Evolutionary conservation across 1,140 invertebrate genomes (phyloP), one percentile per base, ranked within the genome.

Genomic region (Goniozus legneri): DNA sequence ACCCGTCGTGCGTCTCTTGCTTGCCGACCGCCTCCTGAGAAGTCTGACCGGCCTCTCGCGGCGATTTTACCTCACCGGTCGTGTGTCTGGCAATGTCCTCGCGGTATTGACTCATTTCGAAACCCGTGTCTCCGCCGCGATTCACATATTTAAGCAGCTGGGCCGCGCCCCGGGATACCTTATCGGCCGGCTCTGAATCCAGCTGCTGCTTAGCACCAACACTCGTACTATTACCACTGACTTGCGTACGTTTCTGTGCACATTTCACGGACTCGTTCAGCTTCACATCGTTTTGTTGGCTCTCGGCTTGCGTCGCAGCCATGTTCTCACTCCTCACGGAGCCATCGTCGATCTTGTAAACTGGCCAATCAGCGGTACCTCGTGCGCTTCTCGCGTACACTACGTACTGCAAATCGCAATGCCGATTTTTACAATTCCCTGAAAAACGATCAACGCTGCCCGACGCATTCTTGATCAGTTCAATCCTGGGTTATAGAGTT

Each of bases 261-360:
- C 69, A 71, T 66, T 77, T 76, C 65, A 74, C 74, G 57, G 64
- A 67, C 60, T 77, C 76, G 64, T 70, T 69, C 55, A 65, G 65
- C 67, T 78, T 79, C 66, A 77, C 74, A 74, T 79, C 77, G 72
- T 78, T 78, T 75, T 77, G 77, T 72, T 79, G 77, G 69, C 71
- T 77, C 73, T 80, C 77, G 70, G 77, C 76, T 78, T 77, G 77
- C 71, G 77, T 79, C 69, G 78, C 76, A 77, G 78, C 78, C 78
- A 80, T 80, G 71, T 78, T 77, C 62, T 63, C 51, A 69, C 62
- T 55, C 63, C 62, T 67, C 56, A 69, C 65, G 66, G 63, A 64
- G 61, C 67, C 64, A 69, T 69, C 60, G 55, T 63, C 54, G 62
- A n/a, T 65, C 57, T 63, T 57, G 44, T 61, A 57, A 61, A 62